A percentile compares a stretch with the other conserved stretches of the same genome.
These are phyloP conservation scores for Stomatorhinus ivindoensis DNA, from an alignment of 2,113 vertebrate genomes.

Conservation along the genomic window DNA sequence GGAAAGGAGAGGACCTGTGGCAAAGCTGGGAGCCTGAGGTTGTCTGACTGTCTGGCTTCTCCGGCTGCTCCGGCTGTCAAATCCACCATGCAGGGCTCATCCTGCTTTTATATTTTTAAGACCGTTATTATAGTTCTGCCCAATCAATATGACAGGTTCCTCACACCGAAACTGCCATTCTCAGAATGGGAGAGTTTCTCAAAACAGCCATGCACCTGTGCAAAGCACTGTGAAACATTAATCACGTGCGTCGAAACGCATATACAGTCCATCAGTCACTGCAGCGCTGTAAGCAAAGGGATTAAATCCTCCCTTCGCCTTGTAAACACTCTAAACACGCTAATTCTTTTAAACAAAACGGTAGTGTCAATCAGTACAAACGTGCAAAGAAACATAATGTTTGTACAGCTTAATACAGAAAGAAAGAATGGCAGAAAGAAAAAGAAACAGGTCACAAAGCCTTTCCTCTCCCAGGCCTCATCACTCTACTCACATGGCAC, in stretches of 20 bases:
- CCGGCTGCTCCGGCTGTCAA: not conserved
- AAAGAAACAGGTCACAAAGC: not conserved
- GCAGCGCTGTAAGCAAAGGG: not conserved
- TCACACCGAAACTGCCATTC: not conserved
- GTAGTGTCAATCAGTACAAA: not conserved
- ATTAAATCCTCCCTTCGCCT: not conserved
- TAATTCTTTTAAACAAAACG: not conserved
- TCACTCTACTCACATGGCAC: not conserved
- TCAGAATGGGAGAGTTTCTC: not conserved
- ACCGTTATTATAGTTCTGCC: not conserved
- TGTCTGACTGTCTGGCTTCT: not conserved
- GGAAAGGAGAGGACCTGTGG: not conserved
- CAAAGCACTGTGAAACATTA: not conserved
- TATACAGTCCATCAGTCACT: not conserved
- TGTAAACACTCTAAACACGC: not conserved
- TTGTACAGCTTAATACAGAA: not conserved
- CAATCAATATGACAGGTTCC: not conserved
- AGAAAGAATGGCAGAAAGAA: not conserved
- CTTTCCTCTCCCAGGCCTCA: not conserved
- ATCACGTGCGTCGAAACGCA: not conserved
- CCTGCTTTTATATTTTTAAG: not conserved
- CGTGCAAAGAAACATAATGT: not conserved
- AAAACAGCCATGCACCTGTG: not conserved
- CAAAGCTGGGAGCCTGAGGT: not conserved
- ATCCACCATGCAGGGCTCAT: not conserved